These are phyloP conservation scores for Lepidochitona cinerea DNA, from an alignment of 2,888 invertebrate species.

Conservation along the genomic window DNA sequence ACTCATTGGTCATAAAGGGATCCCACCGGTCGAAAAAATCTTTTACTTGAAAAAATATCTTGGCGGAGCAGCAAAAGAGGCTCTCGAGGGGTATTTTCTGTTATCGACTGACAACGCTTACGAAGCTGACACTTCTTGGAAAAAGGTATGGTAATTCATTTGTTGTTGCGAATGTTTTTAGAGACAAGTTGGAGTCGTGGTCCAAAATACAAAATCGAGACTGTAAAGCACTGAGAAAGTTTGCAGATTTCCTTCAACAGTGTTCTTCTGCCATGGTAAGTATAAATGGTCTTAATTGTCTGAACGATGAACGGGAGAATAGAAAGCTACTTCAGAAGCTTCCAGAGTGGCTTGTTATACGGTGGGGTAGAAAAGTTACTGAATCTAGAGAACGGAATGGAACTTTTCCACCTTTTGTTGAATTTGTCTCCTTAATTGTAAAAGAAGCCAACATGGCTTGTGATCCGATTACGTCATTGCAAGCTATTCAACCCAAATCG, in stretches of 20 bases:
- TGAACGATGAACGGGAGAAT: slow-evolving; percentile 24
- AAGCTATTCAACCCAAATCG: neutral
- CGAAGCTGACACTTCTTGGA: slow-evolving; percentile 20
- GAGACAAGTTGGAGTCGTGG: slow-evolving; percentile 27
- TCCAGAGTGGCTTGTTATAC: slow-evolving; percentile 18
- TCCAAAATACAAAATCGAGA: slow-evolving; percentile 20
- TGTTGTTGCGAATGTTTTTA: slow-evolving; percentile 24
- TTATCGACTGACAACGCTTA: slow-evolving; percentile 24
- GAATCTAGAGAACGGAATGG: neutral
- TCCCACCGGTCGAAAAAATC: slow-evolving; percentile 26
- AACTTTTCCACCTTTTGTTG: slow-evolving; percentile 4
- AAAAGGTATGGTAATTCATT: slow-evolving; percentile 33
- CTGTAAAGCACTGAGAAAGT: slow-evolving; percentile 15
- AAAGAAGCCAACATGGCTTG: slow-evolving; percentile 12
- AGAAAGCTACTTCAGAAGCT: slow-evolving; percentile 21
- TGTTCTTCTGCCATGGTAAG: slow-evolving; percentile 19
- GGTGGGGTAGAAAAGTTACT: slow-evolving; percentile 21
- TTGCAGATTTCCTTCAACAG: slow-evolving; percentile 22
- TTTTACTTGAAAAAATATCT: slow-evolving; percentile 34
- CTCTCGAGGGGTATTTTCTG: slow-evolving; percentile 33
- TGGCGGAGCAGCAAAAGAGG: slow-evolving; percentile 26
- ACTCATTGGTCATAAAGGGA: slow-evolving; percentile 26
- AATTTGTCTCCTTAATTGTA: neutral
- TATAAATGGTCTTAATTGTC: slow-evolving; percentile 9
- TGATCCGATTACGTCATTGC: slow-evolving; percentile 1